Base-by-base conservation (phyloP, 2,797 vertebrate species). In the Vipera ursinii region DNA sequence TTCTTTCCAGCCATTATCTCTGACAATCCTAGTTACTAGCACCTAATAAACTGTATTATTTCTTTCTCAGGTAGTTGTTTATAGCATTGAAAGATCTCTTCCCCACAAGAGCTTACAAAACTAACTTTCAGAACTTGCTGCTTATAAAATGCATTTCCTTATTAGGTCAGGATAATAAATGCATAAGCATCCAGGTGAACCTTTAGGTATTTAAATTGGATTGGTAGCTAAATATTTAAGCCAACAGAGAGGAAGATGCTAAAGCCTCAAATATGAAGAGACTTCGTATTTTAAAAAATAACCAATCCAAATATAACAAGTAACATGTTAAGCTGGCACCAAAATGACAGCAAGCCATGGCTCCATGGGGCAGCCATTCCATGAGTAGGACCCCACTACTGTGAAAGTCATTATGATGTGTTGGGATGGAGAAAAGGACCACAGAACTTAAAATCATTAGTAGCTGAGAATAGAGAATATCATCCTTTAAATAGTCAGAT, bases 51-150 rank as follows among this genome's bases (percentile, higher is more conserved):
- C 63, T 93, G 90, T 90, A 92, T 59, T 90, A 87, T 73, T 0
- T 59, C 95, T 96, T 95, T 94, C 51, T 95, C 61, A 73, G 53
- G 0, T 53, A 93, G 22, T 32, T 92, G 86, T 95, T 93, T 60
- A 60, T 60, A 88, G 57, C 60, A 51, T 94, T 94, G 87, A 95
- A 96, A 87, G 60, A 78, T 93, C 32, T 91, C 20, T 63, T 92
- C 93, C 94, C 90, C 92, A 92, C 88, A 93, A 91, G 92, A 90
- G 94, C 85, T 78, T 95, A 89, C 93, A 96, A 96, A 94, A 73
- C 22, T 22, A 85, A 88, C n/a, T 78, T 57, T 91, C 86, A 82
- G 26, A 91, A 91, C 38, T 89, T 93, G 1, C 53, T 78, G 93
- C 91, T 56, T 88, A 1, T 89, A 93, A 85, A 90, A 60, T 90